Base-by-base conservation (phyloP, 2,113 vertebrate genomes). In the Xerus inauris region DNA sequence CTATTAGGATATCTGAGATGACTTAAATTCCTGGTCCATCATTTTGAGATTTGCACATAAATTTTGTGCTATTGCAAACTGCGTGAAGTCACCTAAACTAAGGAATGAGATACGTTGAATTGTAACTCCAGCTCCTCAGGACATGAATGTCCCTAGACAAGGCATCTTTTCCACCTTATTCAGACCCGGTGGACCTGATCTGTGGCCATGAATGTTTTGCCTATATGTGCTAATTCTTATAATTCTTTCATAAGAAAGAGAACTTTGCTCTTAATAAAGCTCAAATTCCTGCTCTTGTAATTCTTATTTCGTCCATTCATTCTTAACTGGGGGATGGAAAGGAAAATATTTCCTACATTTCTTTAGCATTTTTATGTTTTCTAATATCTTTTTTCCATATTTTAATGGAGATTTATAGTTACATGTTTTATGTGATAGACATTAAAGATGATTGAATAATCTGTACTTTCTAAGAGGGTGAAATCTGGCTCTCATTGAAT, bases 71-170 rank as follows among this genome's bases (percentile, higher is more conserved):
- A 0, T 17, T 45, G 19, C 6, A 8, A 75, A 65, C 0, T 35
- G 13, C 11, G 4, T 65, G 16, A 22, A 49, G 11, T 49, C 17
- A 38, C 64, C 2, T 14, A 19, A 8, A 0, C 2, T 19, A n/a
- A 28, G 12, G 14, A 13, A 0, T 22, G 45, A 35, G 1, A 49
- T 54, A 17, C 4, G 20, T 26, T 54, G 59, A 76, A 42, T 8
- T 92, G 5, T 3, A 20, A 7, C 14, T 59, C 22, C 4, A 3
- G 0, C 14, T 47, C 38, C 38, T 62, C 7, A 65, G 57, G 12
- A 8, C 3, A 3, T 11, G 20, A 45, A 2, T 13, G 24, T 79
- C 32, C 3, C 10, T 0, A 0, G 1, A 17, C 4, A 9, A 67
- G 5, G 30, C 0, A 13, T 17, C 4, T 57, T 54, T 69, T 47